phyloP scores from a whole-genome alignment of 1,140 invertebrate genomes.

The Notospermus geniculatus region DNA sequence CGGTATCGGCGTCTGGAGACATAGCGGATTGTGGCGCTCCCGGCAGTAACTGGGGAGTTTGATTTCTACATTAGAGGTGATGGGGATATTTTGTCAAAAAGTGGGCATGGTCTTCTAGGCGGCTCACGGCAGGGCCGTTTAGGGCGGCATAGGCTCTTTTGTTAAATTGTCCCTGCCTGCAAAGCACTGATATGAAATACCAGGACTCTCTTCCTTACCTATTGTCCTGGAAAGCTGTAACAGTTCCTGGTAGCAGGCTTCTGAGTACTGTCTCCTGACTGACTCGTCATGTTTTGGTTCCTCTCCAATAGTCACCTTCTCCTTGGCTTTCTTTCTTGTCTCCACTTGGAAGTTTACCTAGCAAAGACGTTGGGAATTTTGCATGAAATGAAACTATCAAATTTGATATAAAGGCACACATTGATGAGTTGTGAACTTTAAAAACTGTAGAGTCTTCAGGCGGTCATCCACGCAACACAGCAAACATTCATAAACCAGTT shows the following conservation, averaged over 20 bases:
- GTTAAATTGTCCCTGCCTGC: neutral
- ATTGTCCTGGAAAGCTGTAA: conserved; percentile 53
- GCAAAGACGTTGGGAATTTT: conserved; percentile 10
- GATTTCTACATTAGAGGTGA: too few species aligned
- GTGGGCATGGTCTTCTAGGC: too few species aligned
- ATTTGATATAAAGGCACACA: conserved; percentile 34
- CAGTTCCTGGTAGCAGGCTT: conserved; percentile 45
- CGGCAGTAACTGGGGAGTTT: too few species aligned
- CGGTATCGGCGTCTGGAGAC: too few species aligned
- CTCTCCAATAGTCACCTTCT: conserved; percentile 9
- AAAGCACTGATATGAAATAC: too few species aligned
- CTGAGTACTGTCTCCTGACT: neutral
- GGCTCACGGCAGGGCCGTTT: too few species aligned
- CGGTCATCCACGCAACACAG: too few species aligned
- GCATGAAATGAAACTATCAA: conserved; percentile 43
- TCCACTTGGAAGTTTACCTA: conserved; percentile 1
- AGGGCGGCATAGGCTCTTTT: neutral
- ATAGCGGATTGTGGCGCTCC: too few species aligned
- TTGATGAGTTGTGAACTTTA: conserved; percentile 45
- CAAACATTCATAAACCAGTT: too few species aligned
- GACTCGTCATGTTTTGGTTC: conserved; percentile 8
- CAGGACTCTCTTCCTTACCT: conserved; percentile 28
- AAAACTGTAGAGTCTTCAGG: conserved; percentile 3
- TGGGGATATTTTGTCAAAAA: too few species aligned
- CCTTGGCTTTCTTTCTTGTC: conserved; percentile 5